Base-by-base conservation (phyloP, 2,888 invertebrate genomes). In the Polylopha cassiicola region DNA sequence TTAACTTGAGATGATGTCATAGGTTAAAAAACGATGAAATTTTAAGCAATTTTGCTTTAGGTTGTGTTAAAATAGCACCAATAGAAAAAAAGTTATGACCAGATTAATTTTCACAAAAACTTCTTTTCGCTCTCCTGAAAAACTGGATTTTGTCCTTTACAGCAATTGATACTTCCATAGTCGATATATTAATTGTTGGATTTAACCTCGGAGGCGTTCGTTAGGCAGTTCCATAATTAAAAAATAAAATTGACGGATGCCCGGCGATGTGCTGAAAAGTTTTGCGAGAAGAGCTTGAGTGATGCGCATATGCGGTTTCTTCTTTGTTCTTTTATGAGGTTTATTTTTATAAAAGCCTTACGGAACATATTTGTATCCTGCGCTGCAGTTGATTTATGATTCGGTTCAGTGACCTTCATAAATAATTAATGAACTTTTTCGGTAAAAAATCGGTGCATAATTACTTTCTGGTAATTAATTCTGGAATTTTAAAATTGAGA, bases 221-320 rank as follows among this genome's bases (percentile, higher is more conserved):
- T 77, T 76, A 79, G 73, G 65, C 65, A 68, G 65, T 73, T 72
- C 61, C 69, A 73, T 78, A 77, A 78, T 78, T 79, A 73, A 73
- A 72, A 72, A 73, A 67, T 71, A 65, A 73, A 79, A 75, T 67
- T 73, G 72, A 68, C 70, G 65, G 55, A 47, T 44, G 55, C 55
- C 39, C 50, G 55, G 56, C 55, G 61, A 65, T 59, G 66, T 67
- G 73, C 62, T 74, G 74, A 79, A 77, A 72, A 66, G 62, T 71
- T 64, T 62, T 52, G 50, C 51, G 61, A 55, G 58, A 55, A 53
- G 46, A 50, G 50, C 44, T 53, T 59, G 61, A 64, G 50, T 58
- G 60, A 65, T 64, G 65, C 53, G 51, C 55, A 45, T 47, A 54
- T 55, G 57, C 50, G 49, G 29, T 39, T 50, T 55, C 51, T 46